These are phyloP conservation scores for Squalus acanthias DNA, from an alignment of 2,797 vertebrate species.

Conservation along the genomic window DNA sequence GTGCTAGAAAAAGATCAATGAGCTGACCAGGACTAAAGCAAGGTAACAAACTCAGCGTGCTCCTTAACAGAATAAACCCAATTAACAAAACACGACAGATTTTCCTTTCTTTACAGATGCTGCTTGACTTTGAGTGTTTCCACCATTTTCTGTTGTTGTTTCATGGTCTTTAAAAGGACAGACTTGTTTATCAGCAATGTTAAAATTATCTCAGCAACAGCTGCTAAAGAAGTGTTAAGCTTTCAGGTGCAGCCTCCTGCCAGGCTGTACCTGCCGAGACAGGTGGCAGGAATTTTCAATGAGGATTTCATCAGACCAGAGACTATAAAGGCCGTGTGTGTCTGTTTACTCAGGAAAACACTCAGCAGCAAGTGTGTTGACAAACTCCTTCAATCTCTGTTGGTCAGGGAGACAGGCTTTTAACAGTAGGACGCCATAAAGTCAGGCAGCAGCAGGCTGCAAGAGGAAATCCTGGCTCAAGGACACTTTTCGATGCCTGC, in stretches of 20 bases:
- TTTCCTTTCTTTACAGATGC: not conserved
- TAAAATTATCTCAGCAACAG: not conserved
- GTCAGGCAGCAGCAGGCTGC: not conserved
- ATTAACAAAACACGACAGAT: not conserved
- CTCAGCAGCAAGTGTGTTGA: constrained; percentile 21
- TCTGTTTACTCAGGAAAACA: constrained; percentile 18
- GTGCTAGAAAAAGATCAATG: not conserved
- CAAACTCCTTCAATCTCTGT: constrained; percentile 15
- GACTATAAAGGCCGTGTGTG: not conserved
- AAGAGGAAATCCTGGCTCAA: constrained; percentile 12
- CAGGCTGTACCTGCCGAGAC: not conserved
- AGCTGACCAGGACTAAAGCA: not conserved
- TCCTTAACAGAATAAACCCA: not conserved
- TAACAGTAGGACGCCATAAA: not conserved
- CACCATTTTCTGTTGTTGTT: not conserved
- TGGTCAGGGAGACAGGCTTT: not conserved
- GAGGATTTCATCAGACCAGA: not conserved
- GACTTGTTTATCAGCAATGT: not conserved
- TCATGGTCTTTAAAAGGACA: not conserved
- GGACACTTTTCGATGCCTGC: not conserved
- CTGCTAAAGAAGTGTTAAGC: not conserved
- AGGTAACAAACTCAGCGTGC: not conserved
- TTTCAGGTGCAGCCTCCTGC: not conserved
- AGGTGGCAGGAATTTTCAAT: constrained; percentile 29
- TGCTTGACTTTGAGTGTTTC: not conserved